phyloP scores from a whole-genome alignment of 2,888 invertebrate genomes.

The Rhagonycha lutea region DNA sequence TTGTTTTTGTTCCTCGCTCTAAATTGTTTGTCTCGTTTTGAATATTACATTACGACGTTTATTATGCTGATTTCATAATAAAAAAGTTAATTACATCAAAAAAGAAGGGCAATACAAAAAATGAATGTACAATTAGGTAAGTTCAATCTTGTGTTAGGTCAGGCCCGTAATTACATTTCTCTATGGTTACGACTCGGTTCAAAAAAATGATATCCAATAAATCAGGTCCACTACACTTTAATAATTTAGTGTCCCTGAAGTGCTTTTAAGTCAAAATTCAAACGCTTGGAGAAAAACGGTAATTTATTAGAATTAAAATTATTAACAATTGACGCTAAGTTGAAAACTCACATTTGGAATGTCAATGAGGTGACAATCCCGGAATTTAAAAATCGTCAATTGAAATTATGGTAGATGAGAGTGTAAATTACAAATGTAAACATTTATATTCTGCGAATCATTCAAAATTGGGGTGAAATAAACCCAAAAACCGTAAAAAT shows the following conservation, averaged over 20 bases:
- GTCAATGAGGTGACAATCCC: too few relatives aligned
- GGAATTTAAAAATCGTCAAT: too few relatives aligned
- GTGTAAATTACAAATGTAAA: too few relatives aligned
- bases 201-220: not conserved
- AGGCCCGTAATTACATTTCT: not conserved
- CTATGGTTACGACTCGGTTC: not conserved
- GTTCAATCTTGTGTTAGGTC: not conserved
- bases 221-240: not conserved
- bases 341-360: too few relatives aligned
- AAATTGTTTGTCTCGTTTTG: conserved; percentile 41
- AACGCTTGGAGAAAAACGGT: not conserved
- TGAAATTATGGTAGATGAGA: too few relatives aligned
- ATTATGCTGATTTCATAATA: conserved; percentile 6
- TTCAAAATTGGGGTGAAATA: too few relatives aligned
- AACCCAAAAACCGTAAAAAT: too few relatives aligned
- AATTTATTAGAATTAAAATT: too few relatives aligned
- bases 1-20: conserved; percentile 47
- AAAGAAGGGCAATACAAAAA: not conserved
- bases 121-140: not conserved
- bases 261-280: not conserved
- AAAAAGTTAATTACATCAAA: not conserved
- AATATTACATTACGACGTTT: conserved; percentile 23
- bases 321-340: too few relatives aligned
- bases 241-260: not conserved
- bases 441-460: too few relatives aligned